phyloP scores from a whole-genome alignment of 2,797 vertebrate species.

The Falco peregrinus region DNA sequence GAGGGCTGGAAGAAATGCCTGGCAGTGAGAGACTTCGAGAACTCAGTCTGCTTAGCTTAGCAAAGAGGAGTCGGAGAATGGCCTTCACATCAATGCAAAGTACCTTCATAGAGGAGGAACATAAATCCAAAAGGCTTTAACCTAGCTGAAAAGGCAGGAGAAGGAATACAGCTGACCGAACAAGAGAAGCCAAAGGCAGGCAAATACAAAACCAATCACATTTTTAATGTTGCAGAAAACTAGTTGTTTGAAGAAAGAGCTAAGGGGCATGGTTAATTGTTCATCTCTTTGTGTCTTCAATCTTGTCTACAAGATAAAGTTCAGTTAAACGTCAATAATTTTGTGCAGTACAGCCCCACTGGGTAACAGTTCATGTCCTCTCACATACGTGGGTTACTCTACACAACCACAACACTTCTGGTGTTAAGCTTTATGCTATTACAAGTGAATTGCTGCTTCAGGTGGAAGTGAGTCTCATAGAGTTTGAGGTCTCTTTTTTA shows the following conservation, averaged over 20 bases:
- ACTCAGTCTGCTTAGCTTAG: not conserved
- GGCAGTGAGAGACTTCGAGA: not conserved
- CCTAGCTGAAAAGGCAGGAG: not conserved
- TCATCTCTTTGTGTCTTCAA: not conserved
- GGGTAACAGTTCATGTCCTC: not conserved
- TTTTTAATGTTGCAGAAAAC: not conserved
- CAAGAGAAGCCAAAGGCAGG: not conserved
- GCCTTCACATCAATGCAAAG: not conserved
- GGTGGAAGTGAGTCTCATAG: not conserved
- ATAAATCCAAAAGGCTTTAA: not conserved
- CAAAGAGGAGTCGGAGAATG: not conserved
- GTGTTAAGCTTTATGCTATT: not conserved
- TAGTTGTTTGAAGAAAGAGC: not conserved
- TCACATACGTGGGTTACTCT: not conserved
- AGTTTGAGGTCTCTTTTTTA: not conserved
- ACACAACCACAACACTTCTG: not conserved
- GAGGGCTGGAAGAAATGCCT: not conserved
- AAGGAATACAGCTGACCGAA: not conserved
- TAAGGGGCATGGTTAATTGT: not conserved
- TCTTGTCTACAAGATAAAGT: not conserved
- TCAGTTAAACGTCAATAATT: not conserved
- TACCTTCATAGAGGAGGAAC: not conserved
- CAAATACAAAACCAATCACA: not conserved
- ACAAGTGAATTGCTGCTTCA: not conserved
- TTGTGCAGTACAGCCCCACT: not conserved